Evolutionary conservation across 2,888 invertebrate genomes (phyloP), one percentile per base, ranked within the genome.

Genomic region (Drosophila formosana): DNA sequence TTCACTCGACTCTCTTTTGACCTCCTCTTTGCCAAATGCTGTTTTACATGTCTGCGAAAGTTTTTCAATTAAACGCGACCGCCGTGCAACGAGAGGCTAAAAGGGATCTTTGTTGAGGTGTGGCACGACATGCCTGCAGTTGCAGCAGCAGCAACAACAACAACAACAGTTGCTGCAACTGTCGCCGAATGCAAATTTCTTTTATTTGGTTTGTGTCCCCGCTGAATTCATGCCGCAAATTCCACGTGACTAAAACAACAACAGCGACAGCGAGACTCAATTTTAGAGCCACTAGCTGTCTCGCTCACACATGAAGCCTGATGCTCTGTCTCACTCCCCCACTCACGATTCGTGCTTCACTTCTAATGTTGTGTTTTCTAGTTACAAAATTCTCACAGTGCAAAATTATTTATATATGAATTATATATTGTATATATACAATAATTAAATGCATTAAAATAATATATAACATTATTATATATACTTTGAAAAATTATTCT

Each of bases 51-150:
- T 43, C 56, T 63, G 63, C 63, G 57, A 75, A 79, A 78, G 80
- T 79, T 79, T 78, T 78, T 76, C 76, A 79, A 78, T 78, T 79
- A 78, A 76, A 71, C 49, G 50, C 49, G 51, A 55, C 49, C 64
- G 47, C 60, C 47, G 39, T 37, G 49, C 39, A 45, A n/a, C 8
- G 1, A 11, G 32, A 4, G 11, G 13, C 1, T n/a, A 39, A 3
- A 3, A 43, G 18, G 41, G 2, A 18, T 8, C 3, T 11, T 56
- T 30, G 47, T 62, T 39, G 56, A 62, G 62, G 57, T 41, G 61
- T 64, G 57, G 28, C 23, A 50, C 39, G 56, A 52, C 53, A 55
- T 34, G 28, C 43, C 55, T 23, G 37, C 18, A 50, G 49, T 26
- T 43, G 57, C 43, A 61, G 0, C 47, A 45, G 11, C 61, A 45